These are phyloP conservation scores for Macrotrachela quadricornifera DNA, from an alignment of 1,140 invertebrate species.

Conservation along the genomic window DNA sequence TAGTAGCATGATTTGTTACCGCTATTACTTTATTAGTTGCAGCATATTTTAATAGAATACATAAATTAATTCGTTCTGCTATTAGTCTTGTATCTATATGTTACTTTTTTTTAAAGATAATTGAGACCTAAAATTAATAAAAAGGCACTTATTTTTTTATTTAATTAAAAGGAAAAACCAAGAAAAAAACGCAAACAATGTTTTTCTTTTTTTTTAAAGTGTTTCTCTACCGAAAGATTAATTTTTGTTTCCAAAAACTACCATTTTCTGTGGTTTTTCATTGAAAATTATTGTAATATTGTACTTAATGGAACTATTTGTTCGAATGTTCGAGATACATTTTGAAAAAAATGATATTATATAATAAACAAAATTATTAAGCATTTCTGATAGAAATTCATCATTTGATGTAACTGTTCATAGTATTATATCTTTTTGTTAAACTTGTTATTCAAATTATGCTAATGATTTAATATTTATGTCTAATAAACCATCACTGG, in stretches of 20 bases:
- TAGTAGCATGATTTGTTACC: conserved; percentile 95
- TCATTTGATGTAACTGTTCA: conserved; percentile 42
- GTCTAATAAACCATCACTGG: conserved; percentile 36
- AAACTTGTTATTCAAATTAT: conserved; percentile 35
- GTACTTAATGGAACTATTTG: conserved; percentile 62
- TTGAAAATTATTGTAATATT: conserved; percentile 78
- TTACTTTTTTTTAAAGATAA: too few species aligned
- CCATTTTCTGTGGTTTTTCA: conserved; percentile 66
- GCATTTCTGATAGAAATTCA: conserved; percentile 71
- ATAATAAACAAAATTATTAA: conserved; percentile 77
- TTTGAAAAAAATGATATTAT: conserved; percentile 67
- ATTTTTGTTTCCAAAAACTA: conserved; percentile 59
- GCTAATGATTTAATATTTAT: conserved; percentile 60
- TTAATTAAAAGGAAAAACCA: too few species aligned
- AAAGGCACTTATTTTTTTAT: too few species aligned
- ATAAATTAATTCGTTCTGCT: conserved; percentile 76
- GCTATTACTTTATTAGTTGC: conserved; percentile 92
- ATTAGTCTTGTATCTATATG: too few species aligned
- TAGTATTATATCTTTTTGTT: conserved; percentile 29
- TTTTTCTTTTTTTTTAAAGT: too few species aligned
- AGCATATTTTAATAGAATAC: conserved; percentile 94
- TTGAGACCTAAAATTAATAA: too few species aligned
- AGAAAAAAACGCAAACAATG: too few species aligned
- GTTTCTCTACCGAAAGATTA: too few species aligned
- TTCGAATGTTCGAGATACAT: conserved; percentile 46